Percentiles rank a stretch among this genome's conserved stretches.
Conservation (phyloP, 2,797 vertebrate species). For the Synaphobranchus kaupii region DNA sequence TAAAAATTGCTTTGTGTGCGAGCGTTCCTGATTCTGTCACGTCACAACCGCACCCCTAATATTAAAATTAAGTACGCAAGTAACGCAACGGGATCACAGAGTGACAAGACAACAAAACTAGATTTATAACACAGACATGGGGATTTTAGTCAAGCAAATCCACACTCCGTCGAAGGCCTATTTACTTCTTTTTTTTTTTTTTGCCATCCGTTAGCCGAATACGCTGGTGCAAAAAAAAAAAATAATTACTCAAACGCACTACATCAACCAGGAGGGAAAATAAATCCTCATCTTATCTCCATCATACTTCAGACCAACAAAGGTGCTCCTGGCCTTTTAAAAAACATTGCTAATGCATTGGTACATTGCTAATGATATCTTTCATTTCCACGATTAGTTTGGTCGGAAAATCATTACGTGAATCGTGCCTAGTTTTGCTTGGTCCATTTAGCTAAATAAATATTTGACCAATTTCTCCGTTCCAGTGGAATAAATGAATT, state of each 20-base stretch:
- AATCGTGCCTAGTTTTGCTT: neutral
- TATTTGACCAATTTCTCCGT: conserved; percentile 18
- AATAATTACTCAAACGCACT: neutral
- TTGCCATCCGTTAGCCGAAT: neutral
- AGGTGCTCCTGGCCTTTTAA: neutral
- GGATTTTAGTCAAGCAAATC: conserved; percentile 30
- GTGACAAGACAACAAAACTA: conserved; percentile 17
- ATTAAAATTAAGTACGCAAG: conserved; percentile 63
- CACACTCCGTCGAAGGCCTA: neutral
- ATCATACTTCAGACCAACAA: neutral
- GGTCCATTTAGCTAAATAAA: conserved; percentile 4
- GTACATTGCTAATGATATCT: neutral
- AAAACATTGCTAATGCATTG: neutral
- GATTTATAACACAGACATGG: conserved; percentile 25
- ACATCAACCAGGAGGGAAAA: neutral
- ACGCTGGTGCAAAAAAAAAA: neutral
- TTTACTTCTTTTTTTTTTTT: neutral
- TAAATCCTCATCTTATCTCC: conserved; percentile 5
- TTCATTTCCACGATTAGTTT: neutral
- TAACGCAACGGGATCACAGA: neutral
- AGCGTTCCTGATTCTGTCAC: conserved; percentile 59
- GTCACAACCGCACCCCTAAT: conserved; percentile 64
- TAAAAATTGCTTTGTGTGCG: conserved; percentile 22
- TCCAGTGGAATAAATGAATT: conserved; percentile 21
- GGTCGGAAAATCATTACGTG: neutral